Evolutionary conservation across 2,113 vertebrate genomes (phyloP), one percentile per base, ranked within the genome.

Genomic region (Alouatta palliata): DNA sequence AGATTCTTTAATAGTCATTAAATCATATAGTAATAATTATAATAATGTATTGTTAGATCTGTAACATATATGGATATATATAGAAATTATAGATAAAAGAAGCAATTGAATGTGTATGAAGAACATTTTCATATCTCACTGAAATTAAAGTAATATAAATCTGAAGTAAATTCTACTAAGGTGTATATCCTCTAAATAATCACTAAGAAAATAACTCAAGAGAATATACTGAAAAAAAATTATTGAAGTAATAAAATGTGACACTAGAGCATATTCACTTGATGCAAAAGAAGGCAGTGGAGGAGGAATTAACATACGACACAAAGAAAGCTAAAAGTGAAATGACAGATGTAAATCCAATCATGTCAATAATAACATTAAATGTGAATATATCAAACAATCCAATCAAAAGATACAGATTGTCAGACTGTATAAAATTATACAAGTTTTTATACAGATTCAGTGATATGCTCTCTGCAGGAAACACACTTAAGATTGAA

Each of bases 131-230:
- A 30, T 66, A 37, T 54, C 21, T 95, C 45, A 66, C 23, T 84
- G 80, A 70, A 68, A 84, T 68, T 71, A 70, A 80, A 32, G 76
- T 77, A 84, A 58, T 90, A 30, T 77, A 83, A 95, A 90, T 77
- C 47, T 90, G 37, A 70, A 70, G 40, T 64, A 66, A 37, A 85
- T 56, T 77, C 21, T 77, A 12, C n/a, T 47, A 37, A 81, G 10
- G 40, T 66, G 1, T 83, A n/a, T 77, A 32, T 37, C 32, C 37
- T 19, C 25, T 95, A 85, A 83, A 79, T 8, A 95, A 58, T 56
- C 25, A 56, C n/a, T 49, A 90, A 73, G 13, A 80, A 79, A 87
- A 30, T 54, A 95, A 76, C 56, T 68, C 30, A 40, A 64, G 52
- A 94, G 32, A 40, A 77, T 47, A 47, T 56, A 54, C 37, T 77